These are phyloP conservation scores for Hyla sarda DNA, from an alignment of 2,113 vertebrate genomes.

Conservation along the genomic window DNA sequence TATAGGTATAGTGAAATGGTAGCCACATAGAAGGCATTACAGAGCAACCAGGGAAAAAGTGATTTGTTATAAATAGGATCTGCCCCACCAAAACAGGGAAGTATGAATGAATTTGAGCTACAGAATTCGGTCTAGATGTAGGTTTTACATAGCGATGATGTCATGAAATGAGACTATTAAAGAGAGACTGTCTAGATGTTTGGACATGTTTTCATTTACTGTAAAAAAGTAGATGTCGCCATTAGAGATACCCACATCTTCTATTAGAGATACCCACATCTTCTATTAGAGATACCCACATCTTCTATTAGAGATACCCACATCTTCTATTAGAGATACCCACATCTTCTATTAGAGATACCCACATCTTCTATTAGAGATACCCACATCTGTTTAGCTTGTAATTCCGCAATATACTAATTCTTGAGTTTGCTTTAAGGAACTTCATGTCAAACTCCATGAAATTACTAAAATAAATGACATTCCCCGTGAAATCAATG, in stretches of 20 bases:
- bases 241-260: background rate
- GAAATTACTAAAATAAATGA: background rate
- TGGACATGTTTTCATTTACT: constrained; percentile 9
- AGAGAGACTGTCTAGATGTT: background rate
- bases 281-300: no score
- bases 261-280: no score
- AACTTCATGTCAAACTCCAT: background rate
- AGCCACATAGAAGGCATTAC: no score
- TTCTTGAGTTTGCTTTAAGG: background rate
- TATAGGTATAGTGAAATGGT: no score
- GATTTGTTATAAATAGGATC: background rate
- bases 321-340: no score
- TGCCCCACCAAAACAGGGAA: background rate
- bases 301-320: no score
- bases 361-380: no score
- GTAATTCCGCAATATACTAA: background rate
- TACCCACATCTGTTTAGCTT: no score
- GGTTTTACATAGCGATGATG: background rate
- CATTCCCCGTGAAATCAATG: background rate
- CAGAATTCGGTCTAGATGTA: no score
- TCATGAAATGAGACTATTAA: background rate
- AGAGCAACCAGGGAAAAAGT: background rate
- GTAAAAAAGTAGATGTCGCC: constrained; percentile 20
- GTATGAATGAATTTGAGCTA: background rate
- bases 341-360: no score